These are phyloP conservation scores for Acrobasis repandana DNA, from an alignment of 2,888 invertebrate species.

Conservation along the genomic window DNA sequence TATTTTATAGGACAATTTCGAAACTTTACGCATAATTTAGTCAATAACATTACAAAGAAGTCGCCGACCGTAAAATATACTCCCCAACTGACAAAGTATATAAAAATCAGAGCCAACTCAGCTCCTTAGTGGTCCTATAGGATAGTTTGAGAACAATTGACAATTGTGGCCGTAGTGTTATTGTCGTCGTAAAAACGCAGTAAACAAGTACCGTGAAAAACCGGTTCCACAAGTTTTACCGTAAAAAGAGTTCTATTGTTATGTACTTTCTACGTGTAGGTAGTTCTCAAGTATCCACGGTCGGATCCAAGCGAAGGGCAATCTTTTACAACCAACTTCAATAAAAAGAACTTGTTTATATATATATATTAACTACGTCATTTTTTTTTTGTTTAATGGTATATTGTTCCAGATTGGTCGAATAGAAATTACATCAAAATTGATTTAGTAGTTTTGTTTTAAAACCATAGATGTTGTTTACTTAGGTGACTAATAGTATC, in stretches of 20 bases:
- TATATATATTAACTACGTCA: too few relatives aligned
- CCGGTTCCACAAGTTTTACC: slow-evolving; percentile 14
- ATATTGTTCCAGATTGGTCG: too few relatives aligned
- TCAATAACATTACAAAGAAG: neutral
- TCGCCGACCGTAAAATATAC: neutral
- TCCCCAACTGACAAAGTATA: neutral
- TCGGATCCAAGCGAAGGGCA: too few relatives aligned
- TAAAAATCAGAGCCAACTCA: slow-evolving; percentile 16
- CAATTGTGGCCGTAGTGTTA: slow-evolving; percentile 15
- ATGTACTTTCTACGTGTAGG: slow-evolving; percentile 2
- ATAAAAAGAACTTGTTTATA: too few relatives aligned
- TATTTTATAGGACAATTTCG: too few relatives aligned
- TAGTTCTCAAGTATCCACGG: neutral
- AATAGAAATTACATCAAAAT: too few relatives aligned
- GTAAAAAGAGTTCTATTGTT: slow-evolving; percentile 21
- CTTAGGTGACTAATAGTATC: too few relatives aligned
- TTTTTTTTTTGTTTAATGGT: too few relatives aligned
- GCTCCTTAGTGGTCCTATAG: slow-evolving; percentile 6
- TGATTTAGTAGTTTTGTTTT: too few relatives aligned
- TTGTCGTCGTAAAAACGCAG: slow-evolving; percentile 18
- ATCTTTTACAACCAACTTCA: too few relatives aligned
- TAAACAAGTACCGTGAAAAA: slow-evolving; percentile 21
- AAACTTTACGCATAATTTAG: neutral
- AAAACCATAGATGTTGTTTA: too few relatives aligned
- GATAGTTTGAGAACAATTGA: slow-evolving; percentile 14